These are phyloP conservation scores for Drosophila obscura DNA, from an alignment of 1,140 invertebrate genomes.

Conservation along the genomic window DNA sequence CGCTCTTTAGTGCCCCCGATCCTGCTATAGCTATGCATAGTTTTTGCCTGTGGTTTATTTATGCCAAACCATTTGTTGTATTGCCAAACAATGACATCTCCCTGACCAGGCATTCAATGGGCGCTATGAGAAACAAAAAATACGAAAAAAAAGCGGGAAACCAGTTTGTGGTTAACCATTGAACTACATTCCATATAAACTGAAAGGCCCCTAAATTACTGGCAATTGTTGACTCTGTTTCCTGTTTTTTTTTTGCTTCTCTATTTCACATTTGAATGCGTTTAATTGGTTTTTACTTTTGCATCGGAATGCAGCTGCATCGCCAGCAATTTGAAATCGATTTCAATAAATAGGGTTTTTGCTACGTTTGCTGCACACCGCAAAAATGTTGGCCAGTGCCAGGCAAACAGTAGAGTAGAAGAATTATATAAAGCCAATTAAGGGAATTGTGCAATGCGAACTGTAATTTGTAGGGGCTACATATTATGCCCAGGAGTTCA, in stretches of 20 bases:
- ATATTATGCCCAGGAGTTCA: conserved; percentile 21
- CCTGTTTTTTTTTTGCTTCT: conserved; percentile 12
- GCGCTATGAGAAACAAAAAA: conserved; percentile 8
- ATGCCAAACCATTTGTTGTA: conserved; percentile 33
- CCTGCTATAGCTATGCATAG: too few species aligned
- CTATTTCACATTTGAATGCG: conserved; percentile 61
- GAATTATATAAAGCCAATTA: conserved; percentile 69
- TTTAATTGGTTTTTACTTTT: conserved; percentile 66
- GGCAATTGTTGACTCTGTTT: conserved; percentile 47
- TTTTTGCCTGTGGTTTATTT: conserved; percentile 20
- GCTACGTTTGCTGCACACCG: conserved; percentile 45
- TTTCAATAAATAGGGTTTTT: conserved; percentile 49
- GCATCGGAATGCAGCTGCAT: not conserved
- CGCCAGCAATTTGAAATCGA: conserved; percentile 54
- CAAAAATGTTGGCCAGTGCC: conserved; percentile 43
- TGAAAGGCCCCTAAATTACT: conserved; percentile 52
- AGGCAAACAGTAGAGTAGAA: conserved; percentile 18
- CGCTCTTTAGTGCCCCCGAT: too few species aligned
- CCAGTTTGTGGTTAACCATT: conserved; percentile 48
- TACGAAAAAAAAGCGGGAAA: conserved; percentile 7
- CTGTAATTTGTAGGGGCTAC: conserved; percentile 2
- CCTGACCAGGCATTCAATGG: conserved; percentile 19
- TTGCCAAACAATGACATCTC: conserved; percentile 28
- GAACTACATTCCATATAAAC: conserved; percentile 20
- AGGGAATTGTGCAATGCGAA: conserved; percentile 59